A percentile compares a stretch with the other conserved stretches of the same genome.
phyloP scores from a whole-genome alignment of 23 tunicate species.

The Ciona savignyi region DNA sequence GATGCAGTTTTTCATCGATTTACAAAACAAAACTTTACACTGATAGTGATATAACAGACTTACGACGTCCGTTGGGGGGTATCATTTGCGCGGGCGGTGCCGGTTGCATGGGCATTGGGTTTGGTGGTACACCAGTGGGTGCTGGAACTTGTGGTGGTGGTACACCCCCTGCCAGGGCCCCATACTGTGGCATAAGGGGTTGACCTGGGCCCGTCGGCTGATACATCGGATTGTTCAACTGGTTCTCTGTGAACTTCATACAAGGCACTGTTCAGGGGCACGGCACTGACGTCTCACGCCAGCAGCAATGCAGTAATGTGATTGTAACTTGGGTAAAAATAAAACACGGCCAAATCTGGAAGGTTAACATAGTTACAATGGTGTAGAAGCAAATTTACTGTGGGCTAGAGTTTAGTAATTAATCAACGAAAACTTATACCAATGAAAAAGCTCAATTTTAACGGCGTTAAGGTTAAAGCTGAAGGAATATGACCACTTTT shows the following conservation, averaged over 20 bases:
- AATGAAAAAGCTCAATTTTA: too few species aligned
- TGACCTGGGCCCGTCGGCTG: constrained; percentile 50
- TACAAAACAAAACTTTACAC: not conserved
- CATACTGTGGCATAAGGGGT: constrained; percentile 54
- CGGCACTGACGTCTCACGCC: constrained; percentile 22
- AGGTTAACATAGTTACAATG: too few species aligned
- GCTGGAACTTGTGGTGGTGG: constrained; percentile 36
- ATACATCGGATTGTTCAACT: constrained; percentile 33
- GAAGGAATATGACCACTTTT: too few species aligned
- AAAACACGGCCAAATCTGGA: too few species aligned
- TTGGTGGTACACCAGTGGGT: constrained; percentile 12
- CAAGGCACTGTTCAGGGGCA: constrained; percentile 16
- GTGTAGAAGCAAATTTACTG: too few species aligned
- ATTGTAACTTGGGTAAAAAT: too few species aligned
- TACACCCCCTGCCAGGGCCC: constrained; percentile 29
- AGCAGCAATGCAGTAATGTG: constrained; percentile 30
- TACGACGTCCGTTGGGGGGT: constrained; percentile 59
- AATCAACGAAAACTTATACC: too few species aligned
- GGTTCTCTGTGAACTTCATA: constrained; percentile 41
- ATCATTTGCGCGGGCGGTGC: constrained; percentile 28
- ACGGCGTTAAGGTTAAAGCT: too few species aligned
- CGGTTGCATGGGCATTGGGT: not conserved
- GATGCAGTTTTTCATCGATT: too few species aligned
- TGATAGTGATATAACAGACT: not conserved
- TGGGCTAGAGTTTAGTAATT: too few species aligned